These are phyloP conservation scores for Elmis aenea DNA, from an alignment of 2,888 invertebrate genomes.

Conservation along the genomic window DNA sequence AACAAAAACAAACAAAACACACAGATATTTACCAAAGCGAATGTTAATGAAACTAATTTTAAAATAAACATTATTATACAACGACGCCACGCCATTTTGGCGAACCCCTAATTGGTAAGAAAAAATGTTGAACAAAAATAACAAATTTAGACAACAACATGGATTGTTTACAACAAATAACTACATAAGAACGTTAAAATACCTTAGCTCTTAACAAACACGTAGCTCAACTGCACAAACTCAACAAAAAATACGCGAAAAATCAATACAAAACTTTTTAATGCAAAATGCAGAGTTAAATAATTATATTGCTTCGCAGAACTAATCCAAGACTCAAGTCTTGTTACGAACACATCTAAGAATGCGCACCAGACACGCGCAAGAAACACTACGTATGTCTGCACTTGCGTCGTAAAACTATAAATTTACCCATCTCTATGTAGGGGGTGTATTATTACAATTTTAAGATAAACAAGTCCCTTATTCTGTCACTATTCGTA, in stretches of 20 bases:
- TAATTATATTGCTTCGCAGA: slow-evolving; percentile 45
- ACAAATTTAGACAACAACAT: slow-evolving; percentile 28
- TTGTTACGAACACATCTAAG: slow-evolving; percentile 35
- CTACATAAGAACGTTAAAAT: slow-evolving; percentile 15
- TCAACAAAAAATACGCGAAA: slow-evolving; percentile 39
- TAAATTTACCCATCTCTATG: slow-evolving; percentile 41
- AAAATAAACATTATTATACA: slow-evolving; percentile 20
- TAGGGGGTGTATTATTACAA: slow-evolving; percentile 43
- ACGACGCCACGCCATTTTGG: slow-evolving; percentile 47
- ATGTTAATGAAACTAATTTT: slow-evolving; percentile 2
- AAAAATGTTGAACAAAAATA: slow-evolving; percentile 43
- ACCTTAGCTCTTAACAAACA: slow-evolving; percentile 29
- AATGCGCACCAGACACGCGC: slow-evolving; percentile 35
- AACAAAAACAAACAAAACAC: no score
- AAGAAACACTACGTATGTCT: slow-evolving; percentile 37
- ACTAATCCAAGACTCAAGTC: slow-evolving; percentile 39
- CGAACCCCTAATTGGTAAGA: slow-evolving; percentile 43
- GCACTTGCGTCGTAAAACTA: slow-evolving; percentile 31
- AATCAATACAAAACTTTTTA: slow-evolving; percentile 48
- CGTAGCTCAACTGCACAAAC: slow-evolving; percentile 31
- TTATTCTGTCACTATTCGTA: slow-evolving; percentile 16
- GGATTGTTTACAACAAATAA: slow-evolving; percentile 6
- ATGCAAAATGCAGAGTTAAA: slow-evolving; percentile 50
- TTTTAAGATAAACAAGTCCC: slow-evolving; percentile 38
- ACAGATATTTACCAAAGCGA: no score